Evolutionary conservation across 1,140 invertebrate genomes (phyloP), one percentile per base, ranked within the genome.

Genomic region (Daktulosphaira vitifoliae): DNA sequence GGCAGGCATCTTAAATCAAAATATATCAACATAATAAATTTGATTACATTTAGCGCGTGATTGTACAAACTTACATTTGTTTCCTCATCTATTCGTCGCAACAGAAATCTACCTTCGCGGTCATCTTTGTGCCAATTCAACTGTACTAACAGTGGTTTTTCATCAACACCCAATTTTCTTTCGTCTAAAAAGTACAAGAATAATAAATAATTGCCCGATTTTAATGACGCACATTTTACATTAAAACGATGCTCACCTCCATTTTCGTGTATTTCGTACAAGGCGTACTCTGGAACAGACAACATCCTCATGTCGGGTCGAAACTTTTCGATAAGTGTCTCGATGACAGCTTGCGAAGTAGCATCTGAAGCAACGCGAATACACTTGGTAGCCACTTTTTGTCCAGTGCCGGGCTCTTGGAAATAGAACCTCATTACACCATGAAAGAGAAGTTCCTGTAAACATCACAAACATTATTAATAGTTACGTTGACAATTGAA

Each of bases 351-450:
- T 72, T 86, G 82, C 42, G 93, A 91, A 13, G 91, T 96, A 8
- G 95, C 96, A 68, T 94, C 92, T 49, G 91, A 96, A 23, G 94
- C 88, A 11, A 99, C 95, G 66, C 96, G 83, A 68, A 99, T 95
- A 76, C 97, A 99, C 78, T 99, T 99, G 33, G 96, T 99, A n/a
- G 94, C 92, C 46, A 98, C 92, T 78, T 97, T 96, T 77, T 93
- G 89, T 37, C 90, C 91, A 26, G 89, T 89, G 37, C 90, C 91
- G 33, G 89, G 89, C 76, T 95, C 92, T 90, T 99, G 96, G 76
- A 97, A 98, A 76, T 96, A 98, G 78, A 98, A 99, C 66, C 89
- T 81, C 90, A 99, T 99, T 16, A 99, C 96, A 16, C 97, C 97
- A 78, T 98, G 92, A 77, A 98, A 99, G 76, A 98, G 94, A 73